These are phyloP conservation scores for Vidua chalybeata DNA, from an alignment of 2,113 vertebrate genomes.

Conservation along the genomic window DNA sequence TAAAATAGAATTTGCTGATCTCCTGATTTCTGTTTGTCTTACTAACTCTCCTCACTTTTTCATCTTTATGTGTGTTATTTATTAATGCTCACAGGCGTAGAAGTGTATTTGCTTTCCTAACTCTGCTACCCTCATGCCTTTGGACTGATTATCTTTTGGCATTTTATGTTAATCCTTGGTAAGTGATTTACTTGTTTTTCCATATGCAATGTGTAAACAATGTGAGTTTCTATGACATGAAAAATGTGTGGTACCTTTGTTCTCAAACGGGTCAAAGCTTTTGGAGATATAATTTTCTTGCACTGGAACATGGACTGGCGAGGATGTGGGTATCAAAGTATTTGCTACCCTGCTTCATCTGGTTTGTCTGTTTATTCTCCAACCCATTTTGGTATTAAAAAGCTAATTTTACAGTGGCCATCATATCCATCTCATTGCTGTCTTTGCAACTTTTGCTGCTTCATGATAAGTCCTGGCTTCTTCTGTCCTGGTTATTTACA, in stretches of 20 bases:
- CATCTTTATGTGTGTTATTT: conserved; percentile 86
- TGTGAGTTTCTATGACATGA: conserved; percentile 39
- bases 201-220: conserved; percentile 51
- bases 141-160: conserved; percentile 99
- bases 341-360: conserved; percentile 49
- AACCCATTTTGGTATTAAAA: conserved; percentile 9
- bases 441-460: background rate
- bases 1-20: conserved; percentile 50
- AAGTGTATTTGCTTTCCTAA: conserved; percentile 99
- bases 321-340: conserved; percentile 63
- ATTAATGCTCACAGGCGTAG: conserved; percentile 95
- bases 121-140: conserved; percentile 98
- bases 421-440: background rate
- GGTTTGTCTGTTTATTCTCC: conserved; percentile 6
- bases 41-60: conserved; percentile 78
- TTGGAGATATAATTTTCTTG: background rate
- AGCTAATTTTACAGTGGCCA: background rate
- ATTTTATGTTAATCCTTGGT: conserved; percentile 99
- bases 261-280: background rate
- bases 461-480: background rate
- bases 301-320: background rate
- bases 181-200: conserved; percentile 82
- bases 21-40: conserved; percentile 71
- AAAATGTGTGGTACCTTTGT: background rate
- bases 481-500: background rate